These are phyloP conservation scores for Chouioia cunea DNA, from an alignment of 2,888 invertebrate genomes.

Conservation along the genomic window DNA sequence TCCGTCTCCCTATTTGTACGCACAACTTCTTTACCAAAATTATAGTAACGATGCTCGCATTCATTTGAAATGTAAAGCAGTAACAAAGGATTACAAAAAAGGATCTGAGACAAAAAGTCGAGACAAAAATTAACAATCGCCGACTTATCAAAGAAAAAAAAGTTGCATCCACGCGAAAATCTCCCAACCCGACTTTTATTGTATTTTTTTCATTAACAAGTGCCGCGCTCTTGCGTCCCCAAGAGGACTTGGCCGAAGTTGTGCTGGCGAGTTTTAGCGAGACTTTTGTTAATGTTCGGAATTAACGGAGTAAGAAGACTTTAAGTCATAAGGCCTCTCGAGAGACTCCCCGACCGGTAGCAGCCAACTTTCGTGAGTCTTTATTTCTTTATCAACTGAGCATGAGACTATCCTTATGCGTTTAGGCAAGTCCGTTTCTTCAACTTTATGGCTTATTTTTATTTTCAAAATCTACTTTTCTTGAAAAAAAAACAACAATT, in stretches of 20 bases:
- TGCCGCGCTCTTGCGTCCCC: slow-evolving; percentile 56
- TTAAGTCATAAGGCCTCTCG: slow-evolving; percentile 68
- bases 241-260: slow-evolving; percentile 57
- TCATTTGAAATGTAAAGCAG: slow-evolving; percentile 50
- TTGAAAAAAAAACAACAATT: no score
- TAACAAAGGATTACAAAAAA: slow-evolving; percentile 40
- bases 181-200: slow-evolving; percentile 59
- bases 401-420: slow-evolving; percentile 34
- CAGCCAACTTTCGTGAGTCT: slow-evolving; percentile 67
- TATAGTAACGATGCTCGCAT: slow-evolving; percentile 32
- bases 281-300: slow-evolving; percentile 69
- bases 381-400: slow-evolving; percentile 68
- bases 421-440: not conserved
- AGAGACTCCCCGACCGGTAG: slow-evolving; percentile 52
- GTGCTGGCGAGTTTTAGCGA: slow-evolving; percentile 66
- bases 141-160: slow-evolving; percentile 41
- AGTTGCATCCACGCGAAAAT: slow-evolving; percentile 40
- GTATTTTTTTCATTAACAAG: slow-evolving; percentile 68
- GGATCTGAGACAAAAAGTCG: not conserved
- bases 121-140: slow-evolving; percentile 46
- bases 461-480: no score
- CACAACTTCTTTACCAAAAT: slow-evolving; percentile 32
- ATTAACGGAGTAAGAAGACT: slow-evolving; percentile 69
- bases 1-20: no score
- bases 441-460: no score